A percentile compares a stretch with the other conserved stretches of the same genome.
Evolutionary conservation across 2,888 invertebrate genomes (phyloP).

Genomic region (Epinotia nisella): DNA sequence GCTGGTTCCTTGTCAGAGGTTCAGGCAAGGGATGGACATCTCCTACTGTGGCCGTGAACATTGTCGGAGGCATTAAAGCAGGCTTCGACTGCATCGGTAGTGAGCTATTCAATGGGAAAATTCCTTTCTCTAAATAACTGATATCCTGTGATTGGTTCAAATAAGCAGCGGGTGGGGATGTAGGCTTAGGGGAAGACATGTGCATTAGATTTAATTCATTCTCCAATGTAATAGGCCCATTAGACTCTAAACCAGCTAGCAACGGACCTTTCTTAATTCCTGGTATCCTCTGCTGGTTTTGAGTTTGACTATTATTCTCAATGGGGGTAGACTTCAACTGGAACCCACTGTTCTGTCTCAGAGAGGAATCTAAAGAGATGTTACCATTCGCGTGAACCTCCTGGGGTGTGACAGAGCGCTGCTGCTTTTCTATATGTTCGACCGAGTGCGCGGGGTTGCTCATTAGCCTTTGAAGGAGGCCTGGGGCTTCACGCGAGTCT

Average conservation of each 20-base stretch:
- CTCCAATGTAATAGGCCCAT: conserved; percentile 77
- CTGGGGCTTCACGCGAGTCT: conserved; percentile 85
- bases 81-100: conserved; percentile 86
- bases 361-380: conserved; percentile 63
- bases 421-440: conserved; percentile 95
- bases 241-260: conserved; percentile 66
- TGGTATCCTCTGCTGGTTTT: conserved; percentile 70
- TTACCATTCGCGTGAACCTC: conserved; percentile 76
- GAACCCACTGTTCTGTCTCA: conserved; percentile 70
- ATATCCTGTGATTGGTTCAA: conserved; percentile 80
- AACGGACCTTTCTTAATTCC: conserved; percentile 65
- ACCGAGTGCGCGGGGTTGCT: conserved; percentile 93
- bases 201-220: conserved; percentile 82
- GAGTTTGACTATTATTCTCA: conserved; percentile 61
- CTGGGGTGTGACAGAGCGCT: conserved; percentile 90
- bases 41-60: conserved; percentile 88
- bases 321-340: conserved; percentile 75
- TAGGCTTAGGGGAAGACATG: conserved; percentile 81
- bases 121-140: conserved; percentile 55
- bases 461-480: conserved; percentile 90
- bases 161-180: conserved; percentile 84
- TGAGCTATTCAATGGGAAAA: conserved; percentile 67
- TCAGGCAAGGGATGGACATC: conserved; percentile 82
- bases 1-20: conserved; percentile 94
- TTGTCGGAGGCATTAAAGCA: conserved; percentile 93